phyloP scores from a whole-genome alignment of 2,888 invertebrate genomes.

The Ochropleura plecta region DNA sequence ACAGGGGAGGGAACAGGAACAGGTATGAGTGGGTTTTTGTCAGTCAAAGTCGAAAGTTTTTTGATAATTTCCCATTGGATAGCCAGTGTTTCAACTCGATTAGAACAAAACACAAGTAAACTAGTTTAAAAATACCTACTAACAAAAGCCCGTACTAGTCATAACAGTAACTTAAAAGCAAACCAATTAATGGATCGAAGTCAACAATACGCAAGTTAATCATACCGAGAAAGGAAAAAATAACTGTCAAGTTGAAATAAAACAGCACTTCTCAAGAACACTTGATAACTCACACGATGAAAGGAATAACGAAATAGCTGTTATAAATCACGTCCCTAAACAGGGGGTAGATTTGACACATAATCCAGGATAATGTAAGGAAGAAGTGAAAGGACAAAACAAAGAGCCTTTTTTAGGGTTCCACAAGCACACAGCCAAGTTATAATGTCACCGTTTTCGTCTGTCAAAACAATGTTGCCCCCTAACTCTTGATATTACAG shows the following conservation, averaged over 20 bases:
- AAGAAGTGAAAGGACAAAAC: conserved; percentile 50
- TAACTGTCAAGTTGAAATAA: conserved; percentile 2
- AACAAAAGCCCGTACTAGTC: background rate
- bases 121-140: background rate
- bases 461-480: conserved; percentile 46
- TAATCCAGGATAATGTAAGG: conserved; percentile 59
- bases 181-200: conserved; percentile 1
- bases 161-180: background rate
- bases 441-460: conserved; percentile 27
- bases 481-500: conserved; percentile 22
- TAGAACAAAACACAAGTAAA: background rate
- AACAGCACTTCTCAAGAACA: conserved; percentile 31
- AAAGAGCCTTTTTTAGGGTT: conserved; percentile 52
- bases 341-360: conserved; percentile 63
- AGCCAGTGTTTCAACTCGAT: background rate
- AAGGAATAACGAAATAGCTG: conserved; percentile 34
- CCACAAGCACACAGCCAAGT: conserved; percentile 31
- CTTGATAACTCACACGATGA: conserved; percentile 43
- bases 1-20: no score
- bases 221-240: background rate
- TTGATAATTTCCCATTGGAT: no score
- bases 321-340: conserved; percentile 58
- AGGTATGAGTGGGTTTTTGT: no score
- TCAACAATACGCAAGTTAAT: background rate
- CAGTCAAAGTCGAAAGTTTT: no score